These are phyloP conservation scores for Liposcelis brunnea DNA, from an alignment of 2,888 invertebrate species.

Conservation along the genomic window DNA sequence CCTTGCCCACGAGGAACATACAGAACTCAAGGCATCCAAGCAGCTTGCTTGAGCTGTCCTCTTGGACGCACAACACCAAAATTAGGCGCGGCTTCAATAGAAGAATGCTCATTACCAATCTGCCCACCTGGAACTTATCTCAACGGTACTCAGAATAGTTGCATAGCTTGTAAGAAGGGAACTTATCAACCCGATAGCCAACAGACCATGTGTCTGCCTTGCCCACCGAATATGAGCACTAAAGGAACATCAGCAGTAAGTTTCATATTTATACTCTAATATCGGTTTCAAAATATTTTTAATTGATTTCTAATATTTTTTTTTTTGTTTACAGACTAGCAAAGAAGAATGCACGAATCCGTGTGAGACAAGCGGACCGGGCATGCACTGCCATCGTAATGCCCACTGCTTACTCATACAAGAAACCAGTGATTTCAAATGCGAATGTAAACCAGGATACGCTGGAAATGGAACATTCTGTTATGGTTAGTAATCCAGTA, in stretches of 20 bases:
- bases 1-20: slow-evolving; percentile 80
- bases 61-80: slow-evolving; percentile 78
- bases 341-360: slow-evolving; percentile 78
- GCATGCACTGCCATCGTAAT: slow-evolving; percentile 73
- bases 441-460: slow-evolving; percentile 86
- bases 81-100: slow-evolving; percentile 62
- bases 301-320: slow-evolving; percentile 8
- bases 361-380: slow-evolving; percentile 64
- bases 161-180: slow-evolving; percentile 74
- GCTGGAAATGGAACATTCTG: slow-evolving; percentile 74
- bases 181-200: slow-evolving; percentile 80
- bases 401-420: slow-evolving; percentile 71
- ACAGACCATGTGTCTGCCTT: slow-evolving; percentile 69
- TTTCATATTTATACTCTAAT: slow-evolving; percentile 17
- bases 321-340: slow-evolving; percentile 37
- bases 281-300: not conserved
- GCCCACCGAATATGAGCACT: slow-evolving; percentile 83
- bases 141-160: slow-evolving; percentile 70
- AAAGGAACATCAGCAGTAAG: slow-evolving; percentile 63
- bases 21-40: slow-evolving; percentile 70
- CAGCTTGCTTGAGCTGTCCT: slow-evolving; percentile 77
- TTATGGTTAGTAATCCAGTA: slow-evolving; percentile 29
- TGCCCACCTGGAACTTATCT: slow-evolving; percentile 69
- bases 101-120: slow-evolving; percentile 84
- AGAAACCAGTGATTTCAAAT: slow-evolving; percentile 71